Percentiles rank a stretch among this genome's conserved stretches.
phyloP scores from a whole-genome alignment of 2,113 vertebrate genomes.

The Xyrauchen texanus region DNA sequence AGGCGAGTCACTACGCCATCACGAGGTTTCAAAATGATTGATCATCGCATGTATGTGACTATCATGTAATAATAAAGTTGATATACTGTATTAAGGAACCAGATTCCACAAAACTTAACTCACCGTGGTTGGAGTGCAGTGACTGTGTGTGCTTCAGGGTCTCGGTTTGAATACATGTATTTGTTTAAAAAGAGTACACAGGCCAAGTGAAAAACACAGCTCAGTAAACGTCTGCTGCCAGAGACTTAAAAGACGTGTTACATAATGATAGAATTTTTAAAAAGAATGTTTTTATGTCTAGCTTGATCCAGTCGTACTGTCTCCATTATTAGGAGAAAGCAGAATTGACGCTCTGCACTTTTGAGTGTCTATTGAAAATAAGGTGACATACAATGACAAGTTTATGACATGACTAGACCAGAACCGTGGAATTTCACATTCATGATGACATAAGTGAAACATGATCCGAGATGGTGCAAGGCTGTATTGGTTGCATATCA shows the following conservation, averaged over 20 bases:
- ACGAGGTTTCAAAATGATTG: too few relatives aligned
- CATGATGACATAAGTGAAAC: constrained; percentile 21
- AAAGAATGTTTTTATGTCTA: not conserved
- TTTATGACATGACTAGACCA: not conserved
- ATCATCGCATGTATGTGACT: too few relatives aligned
- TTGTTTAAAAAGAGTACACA: not conserved
- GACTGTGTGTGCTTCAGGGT: not conserved
- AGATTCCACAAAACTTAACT: not conserved
- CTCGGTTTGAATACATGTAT: not conserved
- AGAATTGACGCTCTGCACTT: not conserved
- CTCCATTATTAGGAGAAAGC: not conserved
- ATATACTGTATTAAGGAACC: not conserved
- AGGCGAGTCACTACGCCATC: too few relatives aligned
- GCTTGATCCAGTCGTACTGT: not conserved
- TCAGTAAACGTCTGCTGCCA: constrained; percentile 1
- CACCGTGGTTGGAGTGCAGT: not conserved
- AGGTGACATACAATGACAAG: not conserved
- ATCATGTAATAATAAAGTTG: too few relatives aligned
- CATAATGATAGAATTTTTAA: not conserved
- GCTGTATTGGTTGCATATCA: not conserved
- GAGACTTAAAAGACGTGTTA: not conserved
- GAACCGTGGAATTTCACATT: not conserved
- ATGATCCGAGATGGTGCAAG: not conserved
- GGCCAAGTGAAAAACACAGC: constrained; percentile 2
- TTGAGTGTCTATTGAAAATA: not conserved